phyloP scores from a whole-genome alignment of 2,888 invertebrate species.

The Nebria salina region DNA sequence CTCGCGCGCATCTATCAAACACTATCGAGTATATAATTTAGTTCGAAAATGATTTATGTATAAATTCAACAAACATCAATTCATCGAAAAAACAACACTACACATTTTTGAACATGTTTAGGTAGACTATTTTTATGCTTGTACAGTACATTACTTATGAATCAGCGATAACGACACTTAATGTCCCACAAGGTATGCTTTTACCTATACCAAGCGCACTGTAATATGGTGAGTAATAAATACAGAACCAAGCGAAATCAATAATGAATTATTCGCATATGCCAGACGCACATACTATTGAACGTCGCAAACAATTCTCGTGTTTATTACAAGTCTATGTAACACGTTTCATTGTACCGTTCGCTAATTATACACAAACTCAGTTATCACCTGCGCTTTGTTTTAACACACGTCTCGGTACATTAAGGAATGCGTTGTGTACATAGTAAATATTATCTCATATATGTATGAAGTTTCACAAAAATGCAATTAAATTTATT shows the following conservation, averaged over 20 bases:
- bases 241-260: constrained; percentile 37
- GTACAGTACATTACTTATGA: neutral
- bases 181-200: neutral
- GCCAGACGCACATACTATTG: constrained; percentile 5
- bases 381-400: constrained; percentile 28
- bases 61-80: neutral
- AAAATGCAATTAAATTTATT: constrained; percentile 13
- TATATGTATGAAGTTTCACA: neutral
- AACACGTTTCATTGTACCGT: constrained; percentile 13
- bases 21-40: constrained; percentile 8
- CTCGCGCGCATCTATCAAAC: constrained; percentile 26
- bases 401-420: constrained; percentile 21
- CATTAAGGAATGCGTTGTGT: constrained; percentile 28
- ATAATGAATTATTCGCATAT: constrained; percentile 42
- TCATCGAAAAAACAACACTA: constrained; percentile 6
- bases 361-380: constrained; percentile 27
- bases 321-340: neutral
- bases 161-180: neutral
- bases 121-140: constrained; percentile 8
- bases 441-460: constrained; percentile 20
- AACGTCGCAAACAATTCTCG: neutral
- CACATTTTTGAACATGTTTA: constrained; percentile 23
- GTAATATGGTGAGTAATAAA: constrained; percentile 28
- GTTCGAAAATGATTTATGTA: neutral
- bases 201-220: neutral